These are phyloP conservation scores for Lypha dubia DNA, from an alignment of 2,888 invertebrate species.

Conservation along the genomic window DNA sequence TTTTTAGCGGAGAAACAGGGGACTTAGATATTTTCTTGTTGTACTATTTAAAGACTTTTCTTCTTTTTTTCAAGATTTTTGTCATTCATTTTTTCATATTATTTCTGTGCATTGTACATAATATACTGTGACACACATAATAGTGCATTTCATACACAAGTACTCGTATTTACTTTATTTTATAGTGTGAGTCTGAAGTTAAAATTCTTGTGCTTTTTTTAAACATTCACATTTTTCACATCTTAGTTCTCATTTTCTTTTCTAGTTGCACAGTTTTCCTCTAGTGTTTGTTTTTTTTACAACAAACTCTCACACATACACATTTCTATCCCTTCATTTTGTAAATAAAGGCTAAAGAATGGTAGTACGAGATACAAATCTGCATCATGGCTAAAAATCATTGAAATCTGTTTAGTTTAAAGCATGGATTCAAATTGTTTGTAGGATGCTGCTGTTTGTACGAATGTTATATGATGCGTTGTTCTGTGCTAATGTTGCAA, in stretches of 20 bases:
- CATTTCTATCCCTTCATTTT: slow-evolving; percentile 37
- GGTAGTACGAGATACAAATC: slow-evolving; percentile 66
- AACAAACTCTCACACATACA: not conserved
- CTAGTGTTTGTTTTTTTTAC: slow-evolving; percentile 33
- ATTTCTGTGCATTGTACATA: slow-evolving; percentile 48
- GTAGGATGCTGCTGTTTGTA: slow-evolving; percentile 53
- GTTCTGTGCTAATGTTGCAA: slow-evolving; percentile 40
- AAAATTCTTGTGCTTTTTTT: slow-evolving; percentile 50
- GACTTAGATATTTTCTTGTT: slow-evolving; percentile 25
- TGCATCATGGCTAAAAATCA: slow-evolving; percentile 73
- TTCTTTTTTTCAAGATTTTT: slow-evolving; percentile 15
- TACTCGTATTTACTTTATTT: not conserved
- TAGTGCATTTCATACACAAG: not conserved
- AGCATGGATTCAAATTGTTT: slow-evolving; percentile 72
- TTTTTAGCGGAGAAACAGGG: slow-evolving; percentile 14
- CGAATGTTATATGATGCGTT: slow-evolving; percentile 30
- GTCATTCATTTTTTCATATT: slow-evolving; percentile 18
- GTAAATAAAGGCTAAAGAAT: slow-evolving; percentile 48
- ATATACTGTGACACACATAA: slow-evolving; percentile 63
- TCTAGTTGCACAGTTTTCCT: slow-evolving; percentile 2
- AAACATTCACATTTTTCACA: slow-evolving; percentile 19
- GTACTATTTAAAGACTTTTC: slow-evolving; percentile 54
- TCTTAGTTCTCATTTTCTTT: not conserved
- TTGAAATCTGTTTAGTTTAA: slow-evolving; percentile 73
- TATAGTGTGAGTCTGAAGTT: slow-evolving; percentile 27